Percentiles rank a stretch among this genome's conserved stretches.
phyloP scores from a whole-genome alignment of 2,113 vertebrate genomes.

The Calidris pygmaea region DNA sequence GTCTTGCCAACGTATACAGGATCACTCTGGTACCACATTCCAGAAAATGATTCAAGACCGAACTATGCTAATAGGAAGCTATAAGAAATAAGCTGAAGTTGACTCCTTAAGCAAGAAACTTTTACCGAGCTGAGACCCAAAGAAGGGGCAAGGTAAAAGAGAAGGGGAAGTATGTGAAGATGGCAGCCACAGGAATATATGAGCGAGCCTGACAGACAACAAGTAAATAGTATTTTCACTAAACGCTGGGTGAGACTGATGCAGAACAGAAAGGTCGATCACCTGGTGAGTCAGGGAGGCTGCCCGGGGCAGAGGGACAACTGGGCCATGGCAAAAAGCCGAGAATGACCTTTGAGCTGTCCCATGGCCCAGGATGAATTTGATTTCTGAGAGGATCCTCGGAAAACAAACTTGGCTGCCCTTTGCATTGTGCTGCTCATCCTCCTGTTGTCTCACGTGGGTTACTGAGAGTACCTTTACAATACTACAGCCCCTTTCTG shows the following conservation, averaged over 20 bases:
- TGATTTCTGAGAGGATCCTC: not conserved
- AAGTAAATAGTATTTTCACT: not conserved
- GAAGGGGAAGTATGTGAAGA: not conserved
- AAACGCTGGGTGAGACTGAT: not conserved
- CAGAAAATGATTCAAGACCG: not conserved
- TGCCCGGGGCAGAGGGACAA: not conserved
- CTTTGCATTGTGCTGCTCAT: not conserved
- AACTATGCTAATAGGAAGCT: not conserved
- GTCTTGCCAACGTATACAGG: not conserved
- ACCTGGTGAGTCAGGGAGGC: not conserved
- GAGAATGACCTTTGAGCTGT: not conserved
- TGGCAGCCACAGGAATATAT: too few species aligned
- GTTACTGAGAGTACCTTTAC: not conserved
- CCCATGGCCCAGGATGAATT: not conserved
- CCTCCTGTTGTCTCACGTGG: not conserved
- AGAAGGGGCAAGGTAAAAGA: not conserved
- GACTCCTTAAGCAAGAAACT: not conserved
- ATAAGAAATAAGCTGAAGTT: not conserved
- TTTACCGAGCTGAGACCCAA: not conserved
- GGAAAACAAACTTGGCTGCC: not conserved
- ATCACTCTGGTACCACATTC: not conserved
- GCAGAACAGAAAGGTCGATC: not conserved
- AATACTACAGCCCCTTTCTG: not conserved
- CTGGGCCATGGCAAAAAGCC: not conserved
- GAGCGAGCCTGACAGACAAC: not conserved